Evolutionary conservation across 2,888 invertebrate genomes (phyloP), one percentile per base, ranked within the genome.

Genomic region (Tipula lateralis): DNA sequence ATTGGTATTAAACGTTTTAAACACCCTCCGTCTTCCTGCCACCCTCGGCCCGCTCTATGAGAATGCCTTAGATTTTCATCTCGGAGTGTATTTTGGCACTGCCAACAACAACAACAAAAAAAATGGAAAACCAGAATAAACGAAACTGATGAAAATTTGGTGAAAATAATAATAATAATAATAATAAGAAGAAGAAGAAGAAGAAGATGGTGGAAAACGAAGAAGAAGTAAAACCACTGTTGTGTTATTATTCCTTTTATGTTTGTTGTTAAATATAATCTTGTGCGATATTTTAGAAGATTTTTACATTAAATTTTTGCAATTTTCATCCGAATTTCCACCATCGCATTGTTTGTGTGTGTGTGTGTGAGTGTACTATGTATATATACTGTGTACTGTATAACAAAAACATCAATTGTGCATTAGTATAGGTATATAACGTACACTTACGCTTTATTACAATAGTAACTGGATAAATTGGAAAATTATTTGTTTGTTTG

Each of bases 141-240:
- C 66, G 66, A 66, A 66, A 66, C 19, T 66, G 66, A 24, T 66
- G 66, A 66, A 66, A 66, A 66, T 66, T 66, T 66, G 19, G 7
- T 5, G 32, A 32, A 32, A 5, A 32, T 32, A 44, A 44, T 2
- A n/a, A 44, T 4, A n/a, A 44, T n/a, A 44, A 44, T 44, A 44
- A 44, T 44, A 44, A 7, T 36, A 36, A 36, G 5, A 36, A 1
- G 36, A 44, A n/a, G 39, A 13, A n/a, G n/a, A 39, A n/a, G 39
- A 39, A 39, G 44, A 44, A 44, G n/a, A 32, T 32, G 7, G 32
- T 7, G 32, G 32, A 32, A 7, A 32, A 32, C 4, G 32, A 44
- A 44, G 44, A 66, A 66, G 66, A 24, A 66, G 66, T 66, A 66
- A 66, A 66, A 66, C 66, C 66, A 66, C 66, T 66, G 66, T 66